Conservation (phyloP, 2,888 invertebrate genomes). For the Drosophila mayaguana region DNA sequence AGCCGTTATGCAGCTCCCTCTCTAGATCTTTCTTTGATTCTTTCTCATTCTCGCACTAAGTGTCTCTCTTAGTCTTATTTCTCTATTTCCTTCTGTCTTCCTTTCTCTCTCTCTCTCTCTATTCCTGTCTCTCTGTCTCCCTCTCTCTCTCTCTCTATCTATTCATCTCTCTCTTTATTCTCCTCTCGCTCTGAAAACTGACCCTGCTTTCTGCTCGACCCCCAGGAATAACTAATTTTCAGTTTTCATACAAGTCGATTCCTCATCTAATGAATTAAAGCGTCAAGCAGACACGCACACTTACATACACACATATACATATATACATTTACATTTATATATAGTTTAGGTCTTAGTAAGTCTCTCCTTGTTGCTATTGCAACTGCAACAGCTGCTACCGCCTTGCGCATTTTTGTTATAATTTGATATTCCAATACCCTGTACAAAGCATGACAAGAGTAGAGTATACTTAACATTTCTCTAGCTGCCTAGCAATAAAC, state of each 20-base stretch:
- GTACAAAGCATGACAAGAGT: background rate
- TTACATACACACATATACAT: slow-evolving; percentile 12
- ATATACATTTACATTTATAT: background rate
- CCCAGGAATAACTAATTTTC: slow-evolving; percentile 65
- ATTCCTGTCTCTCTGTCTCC: background rate
- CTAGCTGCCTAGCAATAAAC: background rate
- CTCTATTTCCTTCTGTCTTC: background rate
- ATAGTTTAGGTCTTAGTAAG: slow-evolving; percentile 13
- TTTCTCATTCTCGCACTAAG: background rate
- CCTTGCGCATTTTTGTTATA: slow-evolving; percentile 70
- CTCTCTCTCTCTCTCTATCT: background rate
- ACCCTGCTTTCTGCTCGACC: slow-evolving; percentile 53
- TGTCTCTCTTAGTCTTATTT: background rate
- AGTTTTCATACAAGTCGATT: slow-evolving; percentile 54
- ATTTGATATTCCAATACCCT: slow-evolving; percentile 63
- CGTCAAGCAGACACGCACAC: slow-evolving; percentile 18
- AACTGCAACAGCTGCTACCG: slow-evolving; percentile 42
- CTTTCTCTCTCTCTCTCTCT: background rate
- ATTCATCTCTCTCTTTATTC: background rate
- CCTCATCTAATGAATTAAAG: slow-evolving; percentile 64
- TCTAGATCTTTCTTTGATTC: background rate
- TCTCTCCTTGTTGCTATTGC: slow-evolving; percentile 21
- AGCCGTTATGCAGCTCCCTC: too few relatives aligned
- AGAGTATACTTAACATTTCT: slow-evolving; percentile 6
- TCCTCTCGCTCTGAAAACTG: background rate